Conservation (phyloP, 2,113 vertebrate genomes). For the Xiphophorus hellerii region DNA sequence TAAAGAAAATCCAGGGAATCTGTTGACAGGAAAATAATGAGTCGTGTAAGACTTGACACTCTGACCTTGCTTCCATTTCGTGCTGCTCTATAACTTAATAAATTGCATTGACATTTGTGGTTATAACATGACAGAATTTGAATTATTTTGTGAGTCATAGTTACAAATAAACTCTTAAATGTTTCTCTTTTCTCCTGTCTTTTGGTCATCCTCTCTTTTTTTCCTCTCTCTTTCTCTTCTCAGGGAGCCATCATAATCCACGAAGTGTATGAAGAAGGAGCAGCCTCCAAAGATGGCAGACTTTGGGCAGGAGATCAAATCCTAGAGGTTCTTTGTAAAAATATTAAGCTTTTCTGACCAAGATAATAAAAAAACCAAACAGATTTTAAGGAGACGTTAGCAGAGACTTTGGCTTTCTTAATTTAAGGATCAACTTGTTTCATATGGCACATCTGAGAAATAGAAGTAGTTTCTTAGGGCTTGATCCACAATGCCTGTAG, state of each 20-base stretch:
- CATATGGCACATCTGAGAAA: background rate
- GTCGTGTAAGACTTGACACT: background rate
- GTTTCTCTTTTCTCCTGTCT: background rate
- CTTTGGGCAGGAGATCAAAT: slow-evolving; percentile 99
- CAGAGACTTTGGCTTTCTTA: slow-evolving; percentile 15
- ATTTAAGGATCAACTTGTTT: background rate
- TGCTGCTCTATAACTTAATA: no score
- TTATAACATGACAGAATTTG: background rate
- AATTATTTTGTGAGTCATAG: background rate
- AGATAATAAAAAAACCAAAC: slow-evolving; percentile 23
- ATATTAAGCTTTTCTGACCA: slow-evolving; percentile 32
- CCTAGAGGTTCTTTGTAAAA: slow-evolving; percentile 84
- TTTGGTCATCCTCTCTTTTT: background rate
- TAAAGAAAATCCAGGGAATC: background rate
- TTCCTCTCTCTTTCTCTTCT: slow-evolving; percentile 1
- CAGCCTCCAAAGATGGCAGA: slow-evolving; percentile 95
- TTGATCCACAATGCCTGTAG: background rate
- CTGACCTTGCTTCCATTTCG: no score
- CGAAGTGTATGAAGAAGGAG: slow-evolving; percentile 97
- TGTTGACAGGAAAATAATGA: background rate
- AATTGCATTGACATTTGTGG: no score
- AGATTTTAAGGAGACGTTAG: slow-evolving; percentile 8
- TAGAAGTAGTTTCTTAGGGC: background rate
- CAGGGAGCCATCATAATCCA: slow-evolving; percentile 98
- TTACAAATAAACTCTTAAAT: background rate